Percentiles rank a stretch among this genome's conserved stretches.
These are phyloP conservation scores for Steinernema khuongi DNA, from an alignment of 1,140 invertebrate species.

Conservation along the genomic window DNA sequence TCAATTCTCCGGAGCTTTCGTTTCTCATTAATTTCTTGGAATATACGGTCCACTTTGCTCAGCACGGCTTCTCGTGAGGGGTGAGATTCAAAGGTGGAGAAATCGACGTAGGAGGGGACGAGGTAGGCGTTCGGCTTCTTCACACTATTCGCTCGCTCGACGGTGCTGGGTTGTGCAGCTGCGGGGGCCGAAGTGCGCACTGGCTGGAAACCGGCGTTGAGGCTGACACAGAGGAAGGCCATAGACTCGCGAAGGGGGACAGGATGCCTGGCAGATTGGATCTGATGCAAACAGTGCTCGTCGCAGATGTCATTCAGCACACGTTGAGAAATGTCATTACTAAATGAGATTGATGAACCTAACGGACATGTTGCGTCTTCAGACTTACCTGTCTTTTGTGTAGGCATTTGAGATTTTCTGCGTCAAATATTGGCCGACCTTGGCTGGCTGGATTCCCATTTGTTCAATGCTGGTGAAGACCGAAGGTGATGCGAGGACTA, in stretches of 20 bases:
- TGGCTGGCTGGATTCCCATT: too few relatives aligned
- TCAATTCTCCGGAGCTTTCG: not conserved
- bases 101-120: not conserved
- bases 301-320: not conserved
- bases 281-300: not conserved
- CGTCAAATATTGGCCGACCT: too few relatives aligned
- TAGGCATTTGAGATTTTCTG: too few relatives aligned
- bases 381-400: too few relatives aligned
- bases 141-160: too few relatives aligned
- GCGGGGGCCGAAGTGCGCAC: not conserved
- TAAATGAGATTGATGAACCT: not conserved
- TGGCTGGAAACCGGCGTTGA: not conserved
- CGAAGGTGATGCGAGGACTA: too few relatives aligned
- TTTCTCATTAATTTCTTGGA: not conserved
- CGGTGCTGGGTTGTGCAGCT: too few relatives aligned
- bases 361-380: too few relatives aligned
- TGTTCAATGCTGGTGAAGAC: too few relatives aligned
- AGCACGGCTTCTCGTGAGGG: not conserved
- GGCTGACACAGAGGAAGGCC: not conserved
- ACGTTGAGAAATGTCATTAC: not conserved
- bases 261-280: not conserved
- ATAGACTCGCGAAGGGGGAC: not conserved
- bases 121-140: not conserved
- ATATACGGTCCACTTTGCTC: not conserved
- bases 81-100: not conserved